Base-by-base conservation (phyloP, 1,140 invertebrate species). In the Heliconius eleuchia region DNA sequence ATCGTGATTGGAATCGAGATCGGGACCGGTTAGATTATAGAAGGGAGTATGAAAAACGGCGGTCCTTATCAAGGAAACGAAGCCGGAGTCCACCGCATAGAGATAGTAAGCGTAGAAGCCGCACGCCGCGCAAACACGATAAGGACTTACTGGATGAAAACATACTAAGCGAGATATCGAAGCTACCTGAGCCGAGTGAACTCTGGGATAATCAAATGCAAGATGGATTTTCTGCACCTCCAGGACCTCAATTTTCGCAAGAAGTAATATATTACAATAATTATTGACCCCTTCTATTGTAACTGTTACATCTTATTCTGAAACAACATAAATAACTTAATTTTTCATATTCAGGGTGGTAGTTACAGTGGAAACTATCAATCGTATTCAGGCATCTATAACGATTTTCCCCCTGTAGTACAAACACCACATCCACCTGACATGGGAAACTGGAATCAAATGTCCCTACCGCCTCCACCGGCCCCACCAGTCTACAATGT, bases 91-190 rank as follows among this genome's bases (percentile, higher is more conserved):
- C 87, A 6, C 81, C 78, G 1, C 60, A 11, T 27, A 84, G 84
- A 50, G 84, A 87, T 2, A 86, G 86, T 7, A 91, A 90, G 74
- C 83, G 84, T 0, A 82, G 85, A 19, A 92, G 91, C 78, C 87
- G 88, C 8, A 87, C 92, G 0, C 91, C 91, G 0, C 76, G 88
- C 5, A 92, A 89, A 71, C 83, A 76, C 74, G 89, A 88, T 11
- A 94, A 94, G 73, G 91, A 93, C n/a, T 76, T 91, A 19, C 71
- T 94, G 2, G 91, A 93, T 74, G 92, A 94, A 16, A 94, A 92
- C 50, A 93, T 94, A 46, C 80, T 94, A 23, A 92, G 86, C 76
- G 91, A 93, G 78, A 92, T 93, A 79, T 87, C 91, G 0, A 93
- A 93, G 78, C 72, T 93, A 9, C 91, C 92, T 0, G 91, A 92